Percentiles rank a stretch among this genome's conserved stretches.
Conservation (phyloP, 2,797 vertebrate species). For the Gorsachius magnificus region DNA sequence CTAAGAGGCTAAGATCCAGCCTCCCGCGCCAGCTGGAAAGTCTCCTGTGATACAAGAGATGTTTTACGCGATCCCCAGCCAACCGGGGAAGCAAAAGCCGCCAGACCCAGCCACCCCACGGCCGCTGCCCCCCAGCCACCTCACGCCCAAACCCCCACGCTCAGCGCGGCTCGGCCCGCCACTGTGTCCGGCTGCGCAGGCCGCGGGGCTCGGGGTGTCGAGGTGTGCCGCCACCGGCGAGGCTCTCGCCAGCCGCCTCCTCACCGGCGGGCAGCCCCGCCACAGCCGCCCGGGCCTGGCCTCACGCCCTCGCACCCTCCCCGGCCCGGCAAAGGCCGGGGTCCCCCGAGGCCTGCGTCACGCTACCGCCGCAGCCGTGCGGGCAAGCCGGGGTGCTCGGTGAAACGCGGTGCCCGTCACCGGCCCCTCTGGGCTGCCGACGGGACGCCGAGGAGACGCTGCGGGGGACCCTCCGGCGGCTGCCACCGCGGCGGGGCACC, state of each 20-base stretch:
- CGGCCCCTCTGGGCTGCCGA: not conserved
- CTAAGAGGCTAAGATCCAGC: not conserved
- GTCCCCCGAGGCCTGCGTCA: not conserved
- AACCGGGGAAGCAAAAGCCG: not conserved
- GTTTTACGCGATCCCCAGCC: accelerated
- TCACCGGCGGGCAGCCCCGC: too few species aligned
- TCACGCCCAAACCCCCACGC: not conserved
- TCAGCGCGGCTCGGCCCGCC: not conserved
- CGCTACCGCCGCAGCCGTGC: not conserved
- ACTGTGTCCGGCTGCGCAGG: too few species aligned
- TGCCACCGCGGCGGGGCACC: too few species aligned
- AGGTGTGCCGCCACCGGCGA: accelerated
- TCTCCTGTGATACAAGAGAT: accelerated
- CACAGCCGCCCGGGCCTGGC: too few species aligned
- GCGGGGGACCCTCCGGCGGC: too few species aligned
- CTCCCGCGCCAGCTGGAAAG: not conserved
- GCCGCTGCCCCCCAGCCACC: accelerated
- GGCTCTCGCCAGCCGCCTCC: too few species aligned
- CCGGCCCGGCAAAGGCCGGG: not conserved
- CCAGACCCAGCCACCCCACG: accelerated
- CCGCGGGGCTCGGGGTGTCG: accelerated
- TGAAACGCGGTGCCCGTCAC: too few species aligned
- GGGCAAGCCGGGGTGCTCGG: not conserved
- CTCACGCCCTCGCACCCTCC: too few species aligned
- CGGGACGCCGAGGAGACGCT: too few species aligned